Evolutionary conservation across 2,888 invertebrate species (phyloP), one percentile per base, ranked within the genome.

Genomic region (Calliopum simillimum): DNA sequence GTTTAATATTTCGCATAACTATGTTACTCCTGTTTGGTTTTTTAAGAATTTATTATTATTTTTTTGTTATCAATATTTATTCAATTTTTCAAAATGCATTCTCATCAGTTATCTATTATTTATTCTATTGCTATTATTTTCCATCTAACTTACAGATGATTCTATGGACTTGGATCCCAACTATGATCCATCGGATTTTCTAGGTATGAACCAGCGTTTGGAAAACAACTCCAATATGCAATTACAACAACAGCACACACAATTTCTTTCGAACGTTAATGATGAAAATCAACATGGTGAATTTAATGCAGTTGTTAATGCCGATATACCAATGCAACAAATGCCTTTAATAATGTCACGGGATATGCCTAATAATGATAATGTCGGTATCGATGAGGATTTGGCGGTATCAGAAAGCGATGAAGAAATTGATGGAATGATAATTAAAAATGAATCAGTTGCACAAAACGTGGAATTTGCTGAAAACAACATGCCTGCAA

Each of bases 111-210:
- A 70, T n/a, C 41, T 19, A 21, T 64, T 70, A 63, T 65, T 33
- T 58, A 43, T 64, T 70, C 69, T 73, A 59, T 73, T 66, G 19
- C 53, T 56, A 47, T 64, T 70, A 69, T 67, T 65, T 8, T 33
- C 2, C 4, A 73, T 69, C 66, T 69, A 72, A 81, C 83, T 58
- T 80, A 77, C 71, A 90, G 92, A 92, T 77, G 92, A 92, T 81
- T 91, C 91, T 70, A 90, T 92, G 87, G 92, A 92, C 77, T 90
- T 92, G 23, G 94, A 94, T 87, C 91, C 93, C 0, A 93, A 91
- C 80, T 96, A 96, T 84, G 95, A 96, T 86, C 94, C 95, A 0
- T 93, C 94, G 0, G 95, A 94, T 85, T 94, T 96, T 83, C 87
- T 95, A 63, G 88, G 82, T 61, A 81, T 92, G 84, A 88, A 89